These are phyloP conservation scores for Tricholaema leucomelas DNA, from an alignment of 2,113 vertebrate species.

Conservation along the genomic window DNA sequence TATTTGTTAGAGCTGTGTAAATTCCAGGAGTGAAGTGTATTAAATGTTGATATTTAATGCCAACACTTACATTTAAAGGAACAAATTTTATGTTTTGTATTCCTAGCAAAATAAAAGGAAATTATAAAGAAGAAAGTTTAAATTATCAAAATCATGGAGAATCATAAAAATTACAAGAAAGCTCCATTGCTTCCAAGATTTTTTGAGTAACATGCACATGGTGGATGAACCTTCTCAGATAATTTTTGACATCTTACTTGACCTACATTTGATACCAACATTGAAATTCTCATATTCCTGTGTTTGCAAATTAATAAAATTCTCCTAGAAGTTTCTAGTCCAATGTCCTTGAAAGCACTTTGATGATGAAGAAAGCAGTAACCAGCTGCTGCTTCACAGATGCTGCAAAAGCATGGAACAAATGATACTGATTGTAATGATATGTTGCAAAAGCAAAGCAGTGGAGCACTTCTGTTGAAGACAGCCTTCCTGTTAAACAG, in stretches of 20 bases:
- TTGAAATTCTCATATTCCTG: conserved; percentile 19
- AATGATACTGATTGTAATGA: conserved; percentile 81
- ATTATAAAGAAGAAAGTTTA: background rate
- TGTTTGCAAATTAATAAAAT: conserved; percentile 69
- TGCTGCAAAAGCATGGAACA: conserved; percentile 75
- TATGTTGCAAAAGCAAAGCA: conserved; percentile 65
- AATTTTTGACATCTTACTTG: conserved; percentile 43
- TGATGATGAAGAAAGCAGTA: conserved; percentile 74
- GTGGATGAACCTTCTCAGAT: background rate
- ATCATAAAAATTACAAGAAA: background rate
- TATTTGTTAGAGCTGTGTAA: background rate
- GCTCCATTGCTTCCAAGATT: background rate
- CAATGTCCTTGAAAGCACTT: conserved; percentile 81
- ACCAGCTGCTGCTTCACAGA: conserved; percentile 80
- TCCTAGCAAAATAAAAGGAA: background rate
- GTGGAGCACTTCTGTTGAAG: conserved; percentile 63
- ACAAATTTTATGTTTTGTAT: background rate
- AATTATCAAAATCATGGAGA: background rate
- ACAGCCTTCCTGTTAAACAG: conserved; percentile 64
- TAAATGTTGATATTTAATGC: background rate
- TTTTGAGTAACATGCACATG: background rate
- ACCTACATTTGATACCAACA: conserved; percentile 47
- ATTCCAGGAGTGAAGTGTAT: background rate
- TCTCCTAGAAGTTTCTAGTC: conserved; percentile 72
- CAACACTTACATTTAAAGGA: background rate